Conservation (phyloP, 2,797 vertebrate species). For the Arctocebus calabarensis region DNA sequence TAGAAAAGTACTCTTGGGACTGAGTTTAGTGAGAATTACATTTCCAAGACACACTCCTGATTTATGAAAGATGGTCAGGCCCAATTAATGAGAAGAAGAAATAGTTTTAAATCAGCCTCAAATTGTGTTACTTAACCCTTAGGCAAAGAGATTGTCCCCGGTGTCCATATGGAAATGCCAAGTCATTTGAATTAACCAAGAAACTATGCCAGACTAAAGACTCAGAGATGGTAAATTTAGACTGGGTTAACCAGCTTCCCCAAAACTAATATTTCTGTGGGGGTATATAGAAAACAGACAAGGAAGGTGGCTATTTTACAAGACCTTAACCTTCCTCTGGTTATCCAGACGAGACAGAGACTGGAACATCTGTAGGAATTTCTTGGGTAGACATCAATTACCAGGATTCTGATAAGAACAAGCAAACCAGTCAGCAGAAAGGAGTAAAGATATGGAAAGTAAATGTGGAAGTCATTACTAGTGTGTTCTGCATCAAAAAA, state of each 20-base stretch:
- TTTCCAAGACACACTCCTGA: constrained; percentile 81
- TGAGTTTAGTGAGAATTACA: constrained; percentile 63
- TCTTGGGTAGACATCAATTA: not conserved
- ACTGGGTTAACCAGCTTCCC: constrained; percentile 25
- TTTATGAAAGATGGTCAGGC: constrained; percentile 80
- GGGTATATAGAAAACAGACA: not conserved
- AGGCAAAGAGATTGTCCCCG: constrained; percentile 81
- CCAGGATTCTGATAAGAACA: constrained; percentile 50
- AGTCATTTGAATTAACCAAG: constrained; percentile 62
- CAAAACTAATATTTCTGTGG: not conserved
- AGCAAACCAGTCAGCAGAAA: constrained; percentile 6
- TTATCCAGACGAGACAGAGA: not conserved
- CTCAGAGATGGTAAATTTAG: not conserved
- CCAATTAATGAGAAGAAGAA: constrained; percentile 68
- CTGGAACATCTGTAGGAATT: not conserved
- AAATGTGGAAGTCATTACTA: not conserved
- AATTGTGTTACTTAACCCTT: constrained; percentile 78
- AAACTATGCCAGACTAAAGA: constrained; percentile 43
- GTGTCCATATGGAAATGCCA: constrained; percentile 72
- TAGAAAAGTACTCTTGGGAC: constrained; percentile 65
- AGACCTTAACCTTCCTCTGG: not conserved
- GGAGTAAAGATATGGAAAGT: not conserved
- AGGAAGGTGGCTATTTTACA: not conserved
- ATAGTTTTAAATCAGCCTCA: constrained; percentile 79
- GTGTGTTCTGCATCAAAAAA: constrained; percentile 1